Percentiles rank a stretch among this genome's conserved stretches.
Evolutionary conservation across 1,140 invertebrate genomes (phyloP).

Genomic region (Sitodiplosis mosellana): DNA sequence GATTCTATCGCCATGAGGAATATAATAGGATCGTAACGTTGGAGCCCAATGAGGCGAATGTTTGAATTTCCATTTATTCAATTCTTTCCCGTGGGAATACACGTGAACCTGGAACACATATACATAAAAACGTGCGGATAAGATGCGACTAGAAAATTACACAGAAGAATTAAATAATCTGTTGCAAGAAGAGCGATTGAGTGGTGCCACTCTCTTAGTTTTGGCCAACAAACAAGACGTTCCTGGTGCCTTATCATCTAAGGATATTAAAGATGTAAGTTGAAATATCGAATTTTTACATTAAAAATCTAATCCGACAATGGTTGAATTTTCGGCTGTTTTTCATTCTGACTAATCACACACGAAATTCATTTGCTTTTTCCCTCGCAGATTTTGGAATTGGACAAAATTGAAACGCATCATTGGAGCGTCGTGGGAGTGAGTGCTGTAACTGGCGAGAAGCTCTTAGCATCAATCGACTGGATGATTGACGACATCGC

Average conservation of each 20-base stretch:
- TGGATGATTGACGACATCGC: conserved; percentile 94
- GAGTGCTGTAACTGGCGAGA: conserved; percentile 89
- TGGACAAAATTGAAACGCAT: conserved; percentile 84
- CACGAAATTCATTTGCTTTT: no score
- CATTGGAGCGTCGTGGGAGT: conserved; percentile 92
- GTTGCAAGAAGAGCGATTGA: conserved; percentile 78
- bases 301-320: not conserved
- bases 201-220: conserved; percentile 84
- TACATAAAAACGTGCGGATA: no score
- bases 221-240: conserved; percentile 97
- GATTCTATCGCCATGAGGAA: no score
- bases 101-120: no score
- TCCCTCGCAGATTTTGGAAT: conserved; percentile 50
- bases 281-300: conserved; percentile 1
- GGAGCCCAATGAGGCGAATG: no score
- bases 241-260: conserved; percentile 62
- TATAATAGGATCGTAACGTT: no score
- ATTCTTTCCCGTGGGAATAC: no score
- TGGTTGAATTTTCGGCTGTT: not conserved
- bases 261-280: conserved; percentile 66
- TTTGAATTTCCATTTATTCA: no score
- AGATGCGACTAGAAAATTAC: conserved; percentile 74
- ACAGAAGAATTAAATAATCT: conserved; percentile 67
- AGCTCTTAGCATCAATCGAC: conserved; percentile 82
- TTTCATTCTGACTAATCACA: no score